phyloP scores from a whole-genome alignment of 2,888 invertebrate genomes.

The Xestia sexstrigata region DNA sequence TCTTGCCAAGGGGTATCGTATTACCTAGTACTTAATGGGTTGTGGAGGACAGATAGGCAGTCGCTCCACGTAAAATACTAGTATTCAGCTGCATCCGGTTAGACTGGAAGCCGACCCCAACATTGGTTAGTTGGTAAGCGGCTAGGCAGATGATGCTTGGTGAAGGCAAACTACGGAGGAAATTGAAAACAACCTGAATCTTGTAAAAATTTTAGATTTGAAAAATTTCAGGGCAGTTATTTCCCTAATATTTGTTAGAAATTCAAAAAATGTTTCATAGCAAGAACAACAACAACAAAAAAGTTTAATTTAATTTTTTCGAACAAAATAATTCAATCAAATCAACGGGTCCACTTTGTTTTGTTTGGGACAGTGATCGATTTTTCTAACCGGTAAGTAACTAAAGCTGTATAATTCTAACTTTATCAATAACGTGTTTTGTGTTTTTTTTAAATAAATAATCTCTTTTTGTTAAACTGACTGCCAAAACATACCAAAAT shows the following conservation, averaged over 20 bases:
- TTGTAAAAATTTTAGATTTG: too few species aligned
- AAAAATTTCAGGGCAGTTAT: neutral
- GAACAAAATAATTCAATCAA: conserved; percentile 13
- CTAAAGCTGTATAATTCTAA: neutral
- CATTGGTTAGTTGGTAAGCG: too few species aligned
- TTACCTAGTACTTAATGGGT: too few species aligned
- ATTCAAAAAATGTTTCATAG: neutral
- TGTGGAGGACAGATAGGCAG: too few species aligned
- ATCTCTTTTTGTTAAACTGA: neutral
- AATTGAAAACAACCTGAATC: neutral
- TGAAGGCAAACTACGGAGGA: neutral
- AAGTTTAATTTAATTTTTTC: conserved; percentile 21
- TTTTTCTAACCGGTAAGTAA: conserved; percentile 1
- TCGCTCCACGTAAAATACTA: too few species aligned
- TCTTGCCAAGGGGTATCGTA: too few species aligned
- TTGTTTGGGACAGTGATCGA: conserved; percentile 15
- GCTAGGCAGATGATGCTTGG: neutral
- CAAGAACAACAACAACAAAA: conserved; percentile 19
- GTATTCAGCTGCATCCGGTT: too few species aligned
- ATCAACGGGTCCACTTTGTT: conserved; percentile 2
- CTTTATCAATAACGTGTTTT: neutral
- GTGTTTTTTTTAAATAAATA: neutral
- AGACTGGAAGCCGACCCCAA: too few species aligned
- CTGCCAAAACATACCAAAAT: neutral
- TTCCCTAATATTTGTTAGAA: neutral